Evolutionary conservation across 2,797 vertebrate genomes (phyloP).

Genomic region (Naso thynnoides): DNA sequence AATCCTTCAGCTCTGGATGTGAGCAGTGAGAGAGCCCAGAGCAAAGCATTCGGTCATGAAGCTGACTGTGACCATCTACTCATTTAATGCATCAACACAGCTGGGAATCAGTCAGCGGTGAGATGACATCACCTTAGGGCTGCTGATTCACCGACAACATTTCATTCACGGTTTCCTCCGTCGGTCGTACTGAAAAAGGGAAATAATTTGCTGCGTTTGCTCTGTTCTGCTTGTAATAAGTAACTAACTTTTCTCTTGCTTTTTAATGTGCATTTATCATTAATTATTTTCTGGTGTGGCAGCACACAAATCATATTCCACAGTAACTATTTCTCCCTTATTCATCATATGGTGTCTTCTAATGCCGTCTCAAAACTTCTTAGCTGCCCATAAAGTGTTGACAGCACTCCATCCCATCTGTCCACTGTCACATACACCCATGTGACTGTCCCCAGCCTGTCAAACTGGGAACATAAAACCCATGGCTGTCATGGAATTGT

Average conservation of each 20-base stretch:
- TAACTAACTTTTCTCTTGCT: too few relatives aligned
- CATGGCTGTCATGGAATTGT: background rate
- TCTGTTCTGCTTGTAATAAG: too few relatives aligned
- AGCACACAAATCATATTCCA: background rate
- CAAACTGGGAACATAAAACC: too few relatives aligned
- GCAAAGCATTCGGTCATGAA: background rate
- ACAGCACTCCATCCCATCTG: background rate
- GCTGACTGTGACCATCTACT: too few relatives aligned
- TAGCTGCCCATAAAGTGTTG: background rate
- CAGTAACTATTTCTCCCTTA: too few relatives aligned
- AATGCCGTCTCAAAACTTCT: background rate
- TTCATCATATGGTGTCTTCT: too few relatives aligned
- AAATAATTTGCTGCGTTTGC: background rate
- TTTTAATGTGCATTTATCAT: too few relatives aligned
- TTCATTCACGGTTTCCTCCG: background rate
- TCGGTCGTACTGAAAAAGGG: background rate
- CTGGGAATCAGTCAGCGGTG: background rate
- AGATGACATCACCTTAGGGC: background rate
- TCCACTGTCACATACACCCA: background rate
- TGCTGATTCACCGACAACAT: background rate
- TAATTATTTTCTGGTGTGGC: too few relatives aligned
- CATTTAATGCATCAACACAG: background rate
- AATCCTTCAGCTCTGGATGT: background rate
- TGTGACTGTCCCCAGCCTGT: background rate
- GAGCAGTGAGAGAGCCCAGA: background rate